Conservation (phyloP, 2,797 vertebrate species). For the Chromis chromis region DNA sequence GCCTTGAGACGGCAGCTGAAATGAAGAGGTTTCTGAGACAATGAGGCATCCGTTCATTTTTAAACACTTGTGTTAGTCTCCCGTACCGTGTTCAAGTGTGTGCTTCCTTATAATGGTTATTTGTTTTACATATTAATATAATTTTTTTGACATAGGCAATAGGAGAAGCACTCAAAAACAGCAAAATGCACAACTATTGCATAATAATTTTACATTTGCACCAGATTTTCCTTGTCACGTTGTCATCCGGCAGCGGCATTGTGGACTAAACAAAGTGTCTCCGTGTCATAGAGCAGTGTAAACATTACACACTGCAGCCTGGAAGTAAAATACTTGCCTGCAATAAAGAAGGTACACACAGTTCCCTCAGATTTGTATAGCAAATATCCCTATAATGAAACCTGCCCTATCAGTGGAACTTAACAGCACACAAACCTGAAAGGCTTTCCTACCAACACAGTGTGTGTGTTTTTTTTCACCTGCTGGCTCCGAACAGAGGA, state of each 20-base stretch:
- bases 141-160: too few relatives aligned
- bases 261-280: slow-evolving; percentile 40
- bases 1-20: neutral
- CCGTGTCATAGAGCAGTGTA: slow-evolving; percentile 41
- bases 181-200: neutral
- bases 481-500: slow-evolving; percentile 7
- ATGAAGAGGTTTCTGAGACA: too few relatives aligned
- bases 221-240: slow-evolving; percentile 20
- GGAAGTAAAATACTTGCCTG: slow-evolving; percentile 49
- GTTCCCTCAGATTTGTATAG: slow-evolving; percentile 66
- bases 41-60: too few relatives aligned
- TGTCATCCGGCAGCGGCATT: slow-evolving; percentile 18
- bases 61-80: too few relatives aligned
- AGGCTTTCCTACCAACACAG: slow-evolving; percentile 1
- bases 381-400: slow-evolving; percentile 69
- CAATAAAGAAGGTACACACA: slow-evolving; percentile 48
- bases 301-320: slow-evolving; percentile 54
- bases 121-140: too few relatives aligned
- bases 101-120: too few relatives aligned
- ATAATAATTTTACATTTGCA: neutral
- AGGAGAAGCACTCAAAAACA: neutral
- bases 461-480: slow-evolving; percentile 14
- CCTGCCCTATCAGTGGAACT: slow-evolving; percentile 12
- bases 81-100: too few relatives aligned
- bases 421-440: slow-evolving; percentile 25